Percentiles rank a stretch among this genome's conserved stretches.
These are phyloP conservation scores for Sarcophaga rosellei DNA, from an alignment of 2,888 invertebrate species.

Conservation along the genomic window DNA sequence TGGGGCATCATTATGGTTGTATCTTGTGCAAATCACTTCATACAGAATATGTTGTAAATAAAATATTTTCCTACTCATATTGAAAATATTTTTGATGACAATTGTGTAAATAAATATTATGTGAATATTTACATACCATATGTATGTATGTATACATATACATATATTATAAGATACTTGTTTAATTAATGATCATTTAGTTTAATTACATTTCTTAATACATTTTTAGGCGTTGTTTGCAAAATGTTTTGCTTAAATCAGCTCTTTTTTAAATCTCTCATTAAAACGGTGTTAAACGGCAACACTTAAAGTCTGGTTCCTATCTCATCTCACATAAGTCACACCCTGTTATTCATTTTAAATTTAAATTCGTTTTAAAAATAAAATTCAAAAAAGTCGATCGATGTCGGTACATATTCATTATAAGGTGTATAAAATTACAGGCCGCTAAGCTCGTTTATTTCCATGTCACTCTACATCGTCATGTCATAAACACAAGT, in stretches of 20 bases:
- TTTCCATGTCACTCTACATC: no score
- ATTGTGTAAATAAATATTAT: slow-evolving; percentile 45
- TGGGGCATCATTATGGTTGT: slow-evolving; percentile 62
- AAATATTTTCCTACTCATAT: not conserved
- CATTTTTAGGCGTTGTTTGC: no score
- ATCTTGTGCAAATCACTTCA: slow-evolving; percentile 59
- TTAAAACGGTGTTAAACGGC: slow-evolving; percentile 45
- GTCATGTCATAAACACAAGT: no score
- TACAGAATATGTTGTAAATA: slow-evolving; percentile 9
- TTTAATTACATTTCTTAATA: slow-evolving; percentile 7
- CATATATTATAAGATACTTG: slow-evolving; percentile 35
- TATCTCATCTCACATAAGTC: slow-evolving; percentile 52
- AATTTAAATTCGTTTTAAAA: not conserved
- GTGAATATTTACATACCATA: not conserved
- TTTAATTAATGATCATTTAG: slow-evolving; percentile 51
- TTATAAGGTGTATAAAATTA: no score
- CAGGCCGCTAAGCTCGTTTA: no score
- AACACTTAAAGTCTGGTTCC: slow-evolving; percentile 49
- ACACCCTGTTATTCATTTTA: slow-evolving; percentile 42
- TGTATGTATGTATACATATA: not conserved
- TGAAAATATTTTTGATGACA: slow-evolving; percentile 36
- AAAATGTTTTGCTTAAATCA: no score
- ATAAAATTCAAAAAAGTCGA: no score
- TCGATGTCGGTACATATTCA: no score
- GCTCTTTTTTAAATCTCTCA: slow-evolving; percentile 35